Conservation (phyloP, 2,888 invertebrate species). For the Hemistola chrysoprasaria region DNA sequence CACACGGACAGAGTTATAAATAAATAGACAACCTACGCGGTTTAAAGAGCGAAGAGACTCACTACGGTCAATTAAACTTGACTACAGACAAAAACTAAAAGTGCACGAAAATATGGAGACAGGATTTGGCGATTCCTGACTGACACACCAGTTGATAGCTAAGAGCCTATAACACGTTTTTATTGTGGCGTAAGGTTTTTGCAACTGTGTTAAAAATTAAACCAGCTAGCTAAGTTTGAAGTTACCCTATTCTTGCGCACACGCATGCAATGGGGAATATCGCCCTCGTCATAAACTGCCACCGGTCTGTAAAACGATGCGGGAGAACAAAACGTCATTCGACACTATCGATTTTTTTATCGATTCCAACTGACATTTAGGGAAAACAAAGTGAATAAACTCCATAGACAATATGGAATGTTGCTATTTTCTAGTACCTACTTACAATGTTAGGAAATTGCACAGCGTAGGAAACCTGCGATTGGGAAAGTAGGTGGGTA, state of each 20-base stretch:
- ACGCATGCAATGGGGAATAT: slow-evolving; percentile 61
- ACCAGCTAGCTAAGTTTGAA: slow-evolving; percentile 41
- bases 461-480: slow-evolving; percentile 21
- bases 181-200: slow-evolving; percentile 59
- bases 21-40: slow-evolving; percentile 45
- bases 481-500: slow-evolving; percentile 28
- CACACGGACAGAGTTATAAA: slow-evolving; percentile 54
- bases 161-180: slow-evolving; percentile 20
- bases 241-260: slow-evolving; percentile 46
- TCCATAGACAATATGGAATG: slow-evolving; percentile 25
- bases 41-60: slow-evolving; percentile 31
- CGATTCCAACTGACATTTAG: slow-evolving; percentile 50
- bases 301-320: slow-evolving; percentile 48
- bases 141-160: slow-evolving; percentile 20
- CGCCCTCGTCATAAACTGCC: slow-evolving; percentile 54
- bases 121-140: slow-evolving; percentile 20
- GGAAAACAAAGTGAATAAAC: too few relatives aligned
- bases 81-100: slow-evolving; percentile 47
- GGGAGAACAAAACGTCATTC: slow-evolving; percentile 58
- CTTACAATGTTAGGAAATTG: slow-evolving; percentile 37
- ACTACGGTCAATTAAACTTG: slow-evolving; percentile 48
- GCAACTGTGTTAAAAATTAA: slow-evolving; percentile 40
- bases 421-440: slow-evolving; percentile 16
- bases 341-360: slow-evolving; percentile 59
- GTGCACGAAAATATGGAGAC: slow-evolving; percentile 56